Base-by-base conservation (phyloP, 2,888 invertebrate species). In the Dasysyrphus albostriatus region DNA sequence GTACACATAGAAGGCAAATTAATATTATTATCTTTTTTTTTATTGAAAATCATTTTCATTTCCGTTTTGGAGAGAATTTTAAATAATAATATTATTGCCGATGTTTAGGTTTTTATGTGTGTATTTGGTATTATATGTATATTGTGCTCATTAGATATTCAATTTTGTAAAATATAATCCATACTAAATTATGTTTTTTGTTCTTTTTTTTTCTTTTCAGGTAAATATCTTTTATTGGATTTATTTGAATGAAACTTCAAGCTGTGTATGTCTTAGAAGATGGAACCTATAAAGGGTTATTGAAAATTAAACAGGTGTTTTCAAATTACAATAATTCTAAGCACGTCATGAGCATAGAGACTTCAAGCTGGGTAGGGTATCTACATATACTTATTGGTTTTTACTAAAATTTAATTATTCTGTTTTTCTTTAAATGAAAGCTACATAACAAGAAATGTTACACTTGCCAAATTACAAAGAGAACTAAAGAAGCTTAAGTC, bases 41-140 rank as follows among this genome's bases (percentile, higher is more conserved):
- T 63, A 47, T 75, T 63, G 63, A 69, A 75, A 75, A 80, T 65
- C 16, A 44, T 59, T 82, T 78, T 83, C 78, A 54, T 87, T 83
- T 87, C 87, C 85, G 78, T 78, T 87, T 44, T 78, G 59, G 42
- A 16, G 37, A 24, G 70, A 75, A 83, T 87, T 78, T 75, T 0
- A 12, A 49, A 67, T 67, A 49, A 67, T 67, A 34, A 54, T 69
- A 56, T 74, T 67, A 51, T 24, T 81, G n/a, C n/a, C n/a, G n/a
- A 4, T 67, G 34, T 42, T 19, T 6, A 3, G 5, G 44, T 24
- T 44, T n/a, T 5, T 9, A 47, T 16, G 47, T 16, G 16, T 34
- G 4, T 16, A 12, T 10, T 10, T 39, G 34, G 16, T 32, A 65
- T 32, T n/a, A 37, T 77, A 42, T 3, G 16, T 14, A 39, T 69